Evolutionary conservation across 2,888 invertebrate genomes (phyloP), one percentile per base, ranked within the genome.

Genomic region (Drosophila greeni): DNA sequence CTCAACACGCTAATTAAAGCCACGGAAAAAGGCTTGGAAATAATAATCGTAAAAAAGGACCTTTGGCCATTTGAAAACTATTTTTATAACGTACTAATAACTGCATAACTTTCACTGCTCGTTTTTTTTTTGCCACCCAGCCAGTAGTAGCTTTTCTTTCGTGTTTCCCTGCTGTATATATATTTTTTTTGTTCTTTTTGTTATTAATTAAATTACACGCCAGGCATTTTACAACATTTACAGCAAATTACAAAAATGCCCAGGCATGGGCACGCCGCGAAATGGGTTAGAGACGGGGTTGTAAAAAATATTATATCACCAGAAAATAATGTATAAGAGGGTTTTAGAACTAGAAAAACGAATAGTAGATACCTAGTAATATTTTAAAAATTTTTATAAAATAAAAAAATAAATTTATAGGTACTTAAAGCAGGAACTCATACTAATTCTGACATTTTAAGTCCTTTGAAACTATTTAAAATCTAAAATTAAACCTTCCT

Each of bases 31-130:
- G 20, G 26, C 18, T 49, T 18, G 2, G 45, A 45, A 20, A 45
- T 18, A 20, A 45, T 18, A 45, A 45, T 23, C 40, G 23, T 12
- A 66, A 26, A 31, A n/a, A 18, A n/a, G 11, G 34, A 31, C n/a
- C 12, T 7, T 36, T 24, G 16, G 36, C 57, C 59, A 47, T 54
- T 42, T 45, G 36, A 65, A 64, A 73, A 66, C 67, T 70, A 79
- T 82, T 79, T 79, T 79, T 84, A 84, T 79, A 84, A 79, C 70
- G 79, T 79, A 83, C 81, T 81, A 85, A 81, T 81, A 79, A 79
- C 85, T 83, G 82, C 76, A 85, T 78, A 81, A 85, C 85, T 81
- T 81, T 81, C 80, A 85, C 80, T 85, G 76, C 72, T 81, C 78
- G 70, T 81, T 82, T 77, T 72, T 72, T 77, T 72, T 72, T 58